Percentiles rank a stretch among this genome's conserved stretches.
Evolutionary conservation across 2,888 invertebrate species (phyloP).

Genomic region (Limnephilus marmoratus): DNA sequence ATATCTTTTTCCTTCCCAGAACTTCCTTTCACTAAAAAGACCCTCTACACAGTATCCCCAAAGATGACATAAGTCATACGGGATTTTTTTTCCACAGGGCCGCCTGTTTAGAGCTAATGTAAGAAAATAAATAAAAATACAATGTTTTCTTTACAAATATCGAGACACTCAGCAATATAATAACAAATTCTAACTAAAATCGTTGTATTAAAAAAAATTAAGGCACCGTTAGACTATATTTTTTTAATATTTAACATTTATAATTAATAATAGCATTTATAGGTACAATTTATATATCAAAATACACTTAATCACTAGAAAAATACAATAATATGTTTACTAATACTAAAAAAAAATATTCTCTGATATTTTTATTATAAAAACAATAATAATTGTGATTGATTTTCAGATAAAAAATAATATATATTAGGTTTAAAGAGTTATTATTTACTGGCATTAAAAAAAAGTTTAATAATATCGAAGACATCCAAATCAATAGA

Average conservation of each 20-base stretch:
- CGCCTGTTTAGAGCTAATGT: no score
- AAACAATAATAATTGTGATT: neutral
- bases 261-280: conserved; percentile 29
- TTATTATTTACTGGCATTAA: neutral
- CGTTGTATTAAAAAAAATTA: conserved; percentile 56
- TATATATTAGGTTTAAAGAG: neutral
- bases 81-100: no score
- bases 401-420: neutral
- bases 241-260: conserved; percentile 38
- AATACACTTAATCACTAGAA: conserved; percentile 58
- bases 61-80: no score
- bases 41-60: no score
- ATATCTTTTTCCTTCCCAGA: no score
- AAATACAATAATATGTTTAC: conserved; percentile 40
- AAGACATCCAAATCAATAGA: no score
- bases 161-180: neutral
- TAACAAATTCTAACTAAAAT: conserved; percentile 16
- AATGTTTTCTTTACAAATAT: neutral
- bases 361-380: neutral
- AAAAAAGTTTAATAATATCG: neutral
- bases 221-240: conserved; percentile 63
- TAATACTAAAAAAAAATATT: neutral
- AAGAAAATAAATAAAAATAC: neutral
- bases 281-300: conserved; percentile 55
- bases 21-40: no score